A percentile compares a stretch with the other conserved stretches of the same genome.
Conservation (phyloP, 1,140 invertebrate genomes). For the Drosophila suzukii region DNA sequence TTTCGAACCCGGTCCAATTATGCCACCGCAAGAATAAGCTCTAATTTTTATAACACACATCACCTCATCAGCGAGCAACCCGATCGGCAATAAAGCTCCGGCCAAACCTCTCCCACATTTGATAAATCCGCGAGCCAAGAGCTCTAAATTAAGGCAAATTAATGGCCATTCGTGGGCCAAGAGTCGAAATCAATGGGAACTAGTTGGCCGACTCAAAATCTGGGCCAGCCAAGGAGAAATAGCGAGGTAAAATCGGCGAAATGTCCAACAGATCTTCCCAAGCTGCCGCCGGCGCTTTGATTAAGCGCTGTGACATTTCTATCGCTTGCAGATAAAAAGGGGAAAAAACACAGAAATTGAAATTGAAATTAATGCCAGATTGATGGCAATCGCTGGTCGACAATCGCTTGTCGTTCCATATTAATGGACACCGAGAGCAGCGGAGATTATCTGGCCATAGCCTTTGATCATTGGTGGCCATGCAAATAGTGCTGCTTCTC, state of each 20-base stretch:
- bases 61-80: constrained; percentile 13
- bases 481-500: constrained; percentile 42
- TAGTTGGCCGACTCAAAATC: constrained; percentile 48
- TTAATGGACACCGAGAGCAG: constrained; percentile 60
- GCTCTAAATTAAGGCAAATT: constrained; percentile 55
- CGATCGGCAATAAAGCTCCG: constrained; percentile 32
- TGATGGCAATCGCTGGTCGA: constrained; percentile 58
- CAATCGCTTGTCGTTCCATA: constrained; percentile 52
- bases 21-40: background rate
- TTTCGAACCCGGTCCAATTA: background rate
- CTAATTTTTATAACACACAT: constrained; percentile 2
- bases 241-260: constrained; percentile 32
- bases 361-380: constrained; percentile 76
- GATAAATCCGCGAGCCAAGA: constrained; percentile 32
- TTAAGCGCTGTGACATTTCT: constrained; percentile 51
- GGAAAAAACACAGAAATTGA: constrained; percentile 29
- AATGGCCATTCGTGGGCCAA: constrained; percentile 35
- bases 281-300: constrained; percentile 47
- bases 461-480: constrained; percentile 45
- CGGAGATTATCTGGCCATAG: constrained; percentile 35
- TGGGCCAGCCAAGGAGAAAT: constrained; percentile 31
- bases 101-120: constrained; percentile 44
- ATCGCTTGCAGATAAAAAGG: constrained; percentile 29
- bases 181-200: constrained; percentile 51
- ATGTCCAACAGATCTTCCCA: constrained; percentile 45